Evolutionary conservation across 1,140 invertebrate genomes (phyloP), one percentile per base, ranked within the genome.

Genomic region (Polyergus mexicanus): DNA sequence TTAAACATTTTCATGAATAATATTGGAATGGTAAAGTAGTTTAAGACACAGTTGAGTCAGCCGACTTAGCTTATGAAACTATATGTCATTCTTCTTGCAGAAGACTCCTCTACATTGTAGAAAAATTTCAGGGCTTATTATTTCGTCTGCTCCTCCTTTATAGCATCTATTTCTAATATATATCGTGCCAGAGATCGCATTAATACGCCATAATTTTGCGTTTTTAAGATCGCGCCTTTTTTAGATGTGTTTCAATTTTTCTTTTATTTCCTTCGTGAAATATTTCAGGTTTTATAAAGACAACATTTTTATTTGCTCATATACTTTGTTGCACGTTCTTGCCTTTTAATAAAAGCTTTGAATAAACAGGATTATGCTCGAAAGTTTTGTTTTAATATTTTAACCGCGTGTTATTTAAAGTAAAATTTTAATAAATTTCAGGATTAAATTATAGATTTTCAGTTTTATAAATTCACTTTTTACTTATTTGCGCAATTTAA

Each of bases 141-240:
- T 75, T 58, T 65, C 32, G 16, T 11, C 58, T 25, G 1, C 22
- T 13, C 16, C 16, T 58, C 16, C 8, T 8, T 8, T 58, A 75
- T 58, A 75, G 54, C 47, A 54, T 71, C 72, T 58, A 13, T 75
- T 35, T 56, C 35, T 60, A 19, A 16, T 11, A 56, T 62, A 76
- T 76, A 38, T 76, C 10, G n/a, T 75, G 8, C 25, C 35, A 58
- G 32, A 58, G 32, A 75, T 38, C 54, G 6, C n/a, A 58, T 76
- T 62, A 76, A 62, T 60, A 76, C 25, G 28, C 8, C 25, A 38
- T 75, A 25, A 76, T 63, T 51, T 63, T 19, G 41, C 2, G 11
- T 65, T 19, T 13, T 35, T 19, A 16, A 28, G 13, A 60, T 41
- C 13, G 4, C 22, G 1, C 3, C 19, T 5, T 65, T 77, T 28